Base-by-base conservation (phyloP, 1,140 invertebrate genomes). In the Ceratosolen solmsi region DNA sequence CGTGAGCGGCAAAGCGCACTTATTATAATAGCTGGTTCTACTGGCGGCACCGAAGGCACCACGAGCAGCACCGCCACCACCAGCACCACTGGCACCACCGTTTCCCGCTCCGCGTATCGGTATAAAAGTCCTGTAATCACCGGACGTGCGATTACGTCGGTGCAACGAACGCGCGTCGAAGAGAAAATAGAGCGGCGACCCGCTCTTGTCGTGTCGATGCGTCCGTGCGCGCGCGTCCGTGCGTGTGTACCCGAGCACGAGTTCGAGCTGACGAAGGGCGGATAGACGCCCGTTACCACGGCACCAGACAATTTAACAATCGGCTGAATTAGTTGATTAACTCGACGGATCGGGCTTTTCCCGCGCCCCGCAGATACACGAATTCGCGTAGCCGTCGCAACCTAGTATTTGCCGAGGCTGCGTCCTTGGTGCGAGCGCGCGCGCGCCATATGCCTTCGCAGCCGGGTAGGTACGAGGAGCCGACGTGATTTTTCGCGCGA, bases 261-360 rank as follows among this genome's bases (percentile, higher is more conserved):
- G 82, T 20, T 22, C 75, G 46, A 76, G 85, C 82, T 46, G 41
- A 36, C 54, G n/a, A n/a, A n/a, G 27, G 78, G 79, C 38, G 72
- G 86, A 86, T 76, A 83, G n/a, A 60, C 46, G 72, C n/a, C n/a
- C n/a, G n/a, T n/a, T n/a, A n/a, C n/a, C n/a, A n/a, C 81, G 70
- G 75, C 79, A 86, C 83, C 84, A 80, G 85, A 84, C 84, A 87
- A 88, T 86, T 88, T 88, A 88, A 87, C 85, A 87, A 88, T 89
- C 82, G 85, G 79, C 84, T 79, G 85, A 88, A 88, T 88, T 88
- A 88, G 84, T 89, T 87, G 86, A 88, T 89, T 88, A 88, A 86
- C 84, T 5, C 5, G 41, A 13, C 5, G 41, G 5, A 7, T 7
- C 5, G 41, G 41, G 41, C 5, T 46, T 13, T 46, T 46, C 41